Base-by-base conservation (phyloP, 1,140 invertebrate genomes). In the Brachionus rubens region DNA sequence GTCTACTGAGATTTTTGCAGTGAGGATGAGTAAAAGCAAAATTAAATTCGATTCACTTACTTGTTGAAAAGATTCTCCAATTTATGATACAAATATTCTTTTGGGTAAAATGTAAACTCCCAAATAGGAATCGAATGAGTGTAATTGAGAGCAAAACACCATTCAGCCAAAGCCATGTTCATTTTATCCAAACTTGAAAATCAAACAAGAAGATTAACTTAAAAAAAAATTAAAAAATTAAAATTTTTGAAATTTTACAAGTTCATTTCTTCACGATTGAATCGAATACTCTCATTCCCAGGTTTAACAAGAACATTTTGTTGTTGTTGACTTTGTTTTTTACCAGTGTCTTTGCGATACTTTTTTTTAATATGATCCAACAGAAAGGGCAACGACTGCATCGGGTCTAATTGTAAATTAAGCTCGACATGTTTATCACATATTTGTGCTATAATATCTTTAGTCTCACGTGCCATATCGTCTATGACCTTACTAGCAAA, bases 71-170 rank as follows among this genome's bases (percentile, higher is more conserved):
- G 87, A 76, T 89, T 92, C 85, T 99, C 96, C 65, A 99, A 86
- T 86, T 98, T 94, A 81, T 96, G 94, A 79, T 94, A 90, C 28
- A 99, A 87, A 87, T 98, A 99, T 85, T 98, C 96, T 24, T 95
- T 87, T 0, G 96, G 97, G 0, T 94, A 93, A 87, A 99, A 99
- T 1, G 94, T 96, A 81, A 99, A 98, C 79, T 98, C 95, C 93
- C 95, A 98, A 12, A 99, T 94, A 82, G 93, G 93, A 19, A 99
- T 94, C 16, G 93, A 95, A 24, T 91, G 90, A 82, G 92, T 94
- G 82, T 97, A 97, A 85, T 98, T 98, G 40, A 99, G 93, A 24
- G 95, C 94, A 86, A 89, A 97, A 82, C 95, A 98, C 1, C 98
- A 86, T 86, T 99, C 96, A 3, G 95, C 98, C 19, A 99, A 83